Evolutionary conservation across 2,888 invertebrate genomes (phyloP).

Genomic region (Ormyrus labotus): DNA sequence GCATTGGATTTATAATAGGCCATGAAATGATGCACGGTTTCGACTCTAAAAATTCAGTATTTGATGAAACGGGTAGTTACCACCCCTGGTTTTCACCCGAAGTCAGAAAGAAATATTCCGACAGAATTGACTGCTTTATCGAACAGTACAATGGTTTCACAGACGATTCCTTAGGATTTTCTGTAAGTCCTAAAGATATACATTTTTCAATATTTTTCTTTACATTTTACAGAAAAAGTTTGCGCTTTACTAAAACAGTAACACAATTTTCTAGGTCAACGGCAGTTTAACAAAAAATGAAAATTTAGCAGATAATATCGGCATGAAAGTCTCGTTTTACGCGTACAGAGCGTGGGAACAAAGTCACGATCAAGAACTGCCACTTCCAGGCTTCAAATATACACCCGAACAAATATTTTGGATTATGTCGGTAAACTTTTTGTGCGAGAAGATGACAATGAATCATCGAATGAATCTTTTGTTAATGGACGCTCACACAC

Average conservation of each 20-base stretch:
- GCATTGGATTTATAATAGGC: constrained; percentile 92
- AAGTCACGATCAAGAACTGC: background rate
- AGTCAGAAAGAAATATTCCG: constrained; percentile 88
- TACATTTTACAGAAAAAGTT: too few species aligned
- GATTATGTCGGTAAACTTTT: constrained; percentile 14
- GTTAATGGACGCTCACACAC: constrained; percentile 18
- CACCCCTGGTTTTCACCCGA: constrained; percentile 93
- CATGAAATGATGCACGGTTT: constrained; percentile 95
- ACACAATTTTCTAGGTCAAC: constrained; percentile 10
- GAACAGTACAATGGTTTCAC: constrained; percentile 94
- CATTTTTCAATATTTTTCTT: too few species aligned
- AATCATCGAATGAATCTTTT: background rate
- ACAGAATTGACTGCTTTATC: constrained; percentile 92
- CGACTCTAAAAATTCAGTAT: constrained; percentile 91
- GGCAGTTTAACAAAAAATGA: constrained; percentile 29
- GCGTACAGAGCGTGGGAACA: constrained; percentile 22
- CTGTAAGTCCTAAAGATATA: constrained; percentile 77
- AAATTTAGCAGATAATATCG: constrained; percentile 30
- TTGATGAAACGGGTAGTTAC: constrained; percentile 92
- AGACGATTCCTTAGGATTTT: constrained; percentile 84
- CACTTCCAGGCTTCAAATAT: constrained; percentile 30
- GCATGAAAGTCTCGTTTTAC: constrained; percentile 14
- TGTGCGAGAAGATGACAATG: constrained; percentile 5
- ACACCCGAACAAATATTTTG: constrained; percentile 45
- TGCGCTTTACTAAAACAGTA: too few species aligned